Conservation (phyloP, 1,140 invertebrate genomes). For the Anastrepha ludens region DNA sequence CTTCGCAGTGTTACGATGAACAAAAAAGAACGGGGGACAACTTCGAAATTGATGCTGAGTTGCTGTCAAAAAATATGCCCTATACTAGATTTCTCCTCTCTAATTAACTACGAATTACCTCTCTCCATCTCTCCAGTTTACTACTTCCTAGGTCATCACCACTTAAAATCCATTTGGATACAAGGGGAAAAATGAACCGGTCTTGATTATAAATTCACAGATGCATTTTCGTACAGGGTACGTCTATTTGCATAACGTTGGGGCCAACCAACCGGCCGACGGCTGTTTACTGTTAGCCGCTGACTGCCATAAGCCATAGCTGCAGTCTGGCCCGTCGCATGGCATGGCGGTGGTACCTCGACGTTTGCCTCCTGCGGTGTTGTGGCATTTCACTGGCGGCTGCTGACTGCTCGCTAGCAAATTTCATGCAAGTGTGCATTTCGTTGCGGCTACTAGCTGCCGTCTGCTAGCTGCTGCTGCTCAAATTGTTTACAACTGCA, state of each 20-base stretch:
- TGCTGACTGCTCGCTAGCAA: background rate
- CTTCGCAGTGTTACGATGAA: too few species aligned
- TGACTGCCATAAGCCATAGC: background rate
- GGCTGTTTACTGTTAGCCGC: conserved; percentile 35
- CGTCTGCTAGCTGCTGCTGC: conserved; percentile 54
- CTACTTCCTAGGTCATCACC: too few species aligned
- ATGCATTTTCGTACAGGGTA: background rate
- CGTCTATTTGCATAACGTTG: background rate
- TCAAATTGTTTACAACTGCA: conserved; percentile 70
- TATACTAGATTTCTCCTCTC: too few species aligned
- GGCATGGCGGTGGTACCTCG: conserved; percentile 58
- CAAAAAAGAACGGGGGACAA: too few species aligned
- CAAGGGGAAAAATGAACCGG: conserved; percentile 40
- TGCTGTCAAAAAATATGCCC: too few species aligned
- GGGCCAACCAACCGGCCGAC: conserved; percentile 34
- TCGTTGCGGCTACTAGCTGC: background rate
- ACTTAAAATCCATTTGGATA: background rate
- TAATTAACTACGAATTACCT: too few species aligned
- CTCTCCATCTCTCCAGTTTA: too few species aligned
- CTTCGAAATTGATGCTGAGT: too few species aligned
- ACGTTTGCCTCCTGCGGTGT: conserved; percentile 70
- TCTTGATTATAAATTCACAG: too few species aligned
- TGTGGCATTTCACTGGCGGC: conserved; percentile 62
- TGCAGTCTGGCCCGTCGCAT: conserved; percentile 57
- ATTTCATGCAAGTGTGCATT: conserved; percentile 4